phyloP scores from a whole-genome alignment of 1,140 invertebrate genomes.

The Trichogramma pretiosum region DNA sequence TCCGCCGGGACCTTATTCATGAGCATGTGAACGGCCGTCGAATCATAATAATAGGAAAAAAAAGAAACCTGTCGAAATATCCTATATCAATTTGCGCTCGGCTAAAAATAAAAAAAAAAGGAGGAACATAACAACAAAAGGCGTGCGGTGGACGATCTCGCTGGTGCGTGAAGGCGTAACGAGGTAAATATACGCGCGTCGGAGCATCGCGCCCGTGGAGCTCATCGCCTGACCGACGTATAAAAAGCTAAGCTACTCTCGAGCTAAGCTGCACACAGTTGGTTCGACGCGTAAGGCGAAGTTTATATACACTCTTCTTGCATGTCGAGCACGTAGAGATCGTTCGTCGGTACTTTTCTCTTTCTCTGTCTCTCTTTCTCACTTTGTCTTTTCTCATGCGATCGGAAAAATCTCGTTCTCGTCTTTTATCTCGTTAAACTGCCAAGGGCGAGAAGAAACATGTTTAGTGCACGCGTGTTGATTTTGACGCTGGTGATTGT shows the following conservation, averaged over 20 bases:
- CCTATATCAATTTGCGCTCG: conserved; percentile 7
- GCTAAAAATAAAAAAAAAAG: background rate
- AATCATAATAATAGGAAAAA: too few species aligned
- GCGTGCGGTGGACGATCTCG: background rate
- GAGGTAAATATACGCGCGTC: conserved; percentile 13
- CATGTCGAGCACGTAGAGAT: background rate
- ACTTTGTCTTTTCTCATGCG: too few species aligned
- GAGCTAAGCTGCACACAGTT: background rate
- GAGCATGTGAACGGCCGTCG: too few species aligned
- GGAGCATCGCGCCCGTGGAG: conserved; percentile 8
- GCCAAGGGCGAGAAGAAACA: background rate
- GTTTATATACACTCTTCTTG: background rate
- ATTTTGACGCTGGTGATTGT: background rate
- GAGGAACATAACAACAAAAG: background rate
- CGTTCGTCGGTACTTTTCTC: too few species aligned
- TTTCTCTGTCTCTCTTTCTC: too few species aligned
- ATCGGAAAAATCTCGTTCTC: background rate
- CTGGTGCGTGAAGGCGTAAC: conserved; percentile 13
- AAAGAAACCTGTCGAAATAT: conserved; percentile 16
- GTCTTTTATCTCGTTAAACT: background rate
- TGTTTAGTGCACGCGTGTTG: background rate
- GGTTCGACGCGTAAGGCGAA: background rate
- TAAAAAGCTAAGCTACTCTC: too few species aligned
- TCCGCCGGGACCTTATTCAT: background rate
- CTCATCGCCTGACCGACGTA: too few species aligned